Base-by-base conservation (phyloP, 2,888 invertebrate species). In the Hirtodrosophila histrioides region DNA sequence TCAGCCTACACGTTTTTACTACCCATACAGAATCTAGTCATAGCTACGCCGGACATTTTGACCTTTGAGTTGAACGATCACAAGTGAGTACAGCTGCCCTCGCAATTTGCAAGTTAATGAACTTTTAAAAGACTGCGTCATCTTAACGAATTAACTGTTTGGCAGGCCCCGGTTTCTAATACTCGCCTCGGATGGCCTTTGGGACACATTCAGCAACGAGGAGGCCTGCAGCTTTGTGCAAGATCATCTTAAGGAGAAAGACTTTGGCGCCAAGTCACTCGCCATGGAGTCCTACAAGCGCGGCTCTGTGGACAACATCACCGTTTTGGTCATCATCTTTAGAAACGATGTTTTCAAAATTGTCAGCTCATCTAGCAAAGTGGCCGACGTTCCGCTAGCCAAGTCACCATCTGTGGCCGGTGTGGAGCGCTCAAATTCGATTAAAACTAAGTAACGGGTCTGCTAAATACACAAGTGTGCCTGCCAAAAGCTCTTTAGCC, bases 151-250 rank as follows among this genome's bases (percentile, higher is more conserved):
- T 36, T 35, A 2, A 4, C 2, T 37, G 6, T 11, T n/a, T 29
- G n/a, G 1, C 48, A 92, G 92, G 88, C 97, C 98, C 0, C 94
- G 95, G 93, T 99, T 99, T 92, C 92, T 98, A 78, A 95, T 99
- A 68, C 93, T 99, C 62, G 99, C 98, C 10, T 97, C 98, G 0
- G 99, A 99, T 93, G 99, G 99, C 2, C 93, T 99, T 33, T 99
- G 98, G 98, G 99, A 99, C 91, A 97, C 97, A 17, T 98, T 98
- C 91, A 94, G 95, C 41, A 98, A 98, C 92, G 98, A 98, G 90
- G 98, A 98, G 92, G 98, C 98, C 27, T 95, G 98, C 10, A 95
- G 94, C 79, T 98, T 95, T 91, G 95, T 98, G 54, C 96, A 95
- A 91, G 96, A 97, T 85, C 94, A 96, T 79, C 93, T 98, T 40